Evolutionary conservation across 2,113 vertebrate species (phyloP).

Genomic region (Pollimyrus isidori): DNA sequence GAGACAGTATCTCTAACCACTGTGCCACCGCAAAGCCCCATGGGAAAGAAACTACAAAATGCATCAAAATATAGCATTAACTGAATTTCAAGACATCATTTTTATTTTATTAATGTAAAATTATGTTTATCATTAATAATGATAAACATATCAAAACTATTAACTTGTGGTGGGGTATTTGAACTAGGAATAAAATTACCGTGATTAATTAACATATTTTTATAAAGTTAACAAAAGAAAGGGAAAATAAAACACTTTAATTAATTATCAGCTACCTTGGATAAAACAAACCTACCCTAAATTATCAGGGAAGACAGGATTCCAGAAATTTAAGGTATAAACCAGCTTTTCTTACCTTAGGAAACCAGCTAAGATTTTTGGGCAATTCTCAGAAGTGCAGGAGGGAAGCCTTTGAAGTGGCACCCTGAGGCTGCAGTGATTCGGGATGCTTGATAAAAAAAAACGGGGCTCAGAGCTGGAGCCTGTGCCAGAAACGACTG

Average conservation of each 20-base stretch:
- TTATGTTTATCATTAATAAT: not conserved
- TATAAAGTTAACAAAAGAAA: constrained; percentile 8
- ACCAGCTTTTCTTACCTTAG: not conserved
- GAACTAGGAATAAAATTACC: not conserved
- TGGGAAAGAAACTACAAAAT: not conserved
- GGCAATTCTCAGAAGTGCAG: not conserved
- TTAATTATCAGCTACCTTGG: not conserved
- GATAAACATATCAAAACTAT: not conserved
- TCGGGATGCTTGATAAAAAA: not conserved
- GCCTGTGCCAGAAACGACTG: not conserved
- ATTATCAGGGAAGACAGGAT: not conserved
- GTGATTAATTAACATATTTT: not conserved
- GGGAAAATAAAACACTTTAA: not conserved
- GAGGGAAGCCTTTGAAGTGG: constrained; percentile 3
- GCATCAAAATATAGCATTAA: not conserved
- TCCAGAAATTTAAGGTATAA: not conserved
- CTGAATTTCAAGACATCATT: not conserved
- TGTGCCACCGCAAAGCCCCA: not conserved
- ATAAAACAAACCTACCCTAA: not conserved
- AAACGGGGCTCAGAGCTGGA: not conserved
- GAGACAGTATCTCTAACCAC: not conserved
- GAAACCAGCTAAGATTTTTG: not conserved
- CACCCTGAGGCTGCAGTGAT: not conserved
- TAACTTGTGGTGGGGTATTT: not conserved
- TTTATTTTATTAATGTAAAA: not conserved